Evolutionary conservation across 2,888 invertebrate genomes (phyloP), one percentile per base, ranked within the genome.

Genomic region (Salpingus planirostris): DNA sequence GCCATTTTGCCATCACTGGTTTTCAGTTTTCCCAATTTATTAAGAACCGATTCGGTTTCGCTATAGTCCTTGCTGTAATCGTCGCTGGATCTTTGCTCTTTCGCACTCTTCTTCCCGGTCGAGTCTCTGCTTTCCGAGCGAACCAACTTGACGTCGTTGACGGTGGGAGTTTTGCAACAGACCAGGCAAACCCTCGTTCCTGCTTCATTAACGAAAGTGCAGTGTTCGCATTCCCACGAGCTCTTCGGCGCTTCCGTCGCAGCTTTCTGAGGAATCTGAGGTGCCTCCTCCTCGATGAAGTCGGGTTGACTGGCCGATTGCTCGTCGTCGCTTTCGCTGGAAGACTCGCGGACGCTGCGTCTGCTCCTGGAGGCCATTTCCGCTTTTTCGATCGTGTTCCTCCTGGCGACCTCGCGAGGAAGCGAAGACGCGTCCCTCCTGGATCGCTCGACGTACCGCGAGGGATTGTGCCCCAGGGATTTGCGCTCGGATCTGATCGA

Each of bases 141-240:
- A 3, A 52, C 38, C 2, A 52, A 22, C 34, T 54, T 55, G 11
- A 43, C 46, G 24, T n/a, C n/a, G n/a, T n/a, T n/a, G n/a, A n/a
- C n/a, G 7, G 71, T 71, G 1, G 78, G 76, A 0, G 91, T 91
- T 57, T 89, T 88, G 55, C 90, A 91, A 57, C 91, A 92, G 29
- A 91, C 78, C 8, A 74, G 71, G 56, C 91, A 91, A 21, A 91
- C 83, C 47, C 80, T 77, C 0, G 79, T 76, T 11, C 80, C 82
- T 0, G 82, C 67, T 38, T 83, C 80, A 57, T 92, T 92, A 2
- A 89, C 81, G 57, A 80, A 90, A 0, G 91, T 92, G 57, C 91
- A 92, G 54, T 89, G 87, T 54, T 88, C 86, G 60, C 91, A 92
- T 43, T 85, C 78, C 91, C 91, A 92, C 32, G 74, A 67, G 8